Evolutionary conservation across 1,140 invertebrate genomes (phyloP), one percentile per base, ranked within the genome.

Genomic region (Mylabris phalerata): DNA sequence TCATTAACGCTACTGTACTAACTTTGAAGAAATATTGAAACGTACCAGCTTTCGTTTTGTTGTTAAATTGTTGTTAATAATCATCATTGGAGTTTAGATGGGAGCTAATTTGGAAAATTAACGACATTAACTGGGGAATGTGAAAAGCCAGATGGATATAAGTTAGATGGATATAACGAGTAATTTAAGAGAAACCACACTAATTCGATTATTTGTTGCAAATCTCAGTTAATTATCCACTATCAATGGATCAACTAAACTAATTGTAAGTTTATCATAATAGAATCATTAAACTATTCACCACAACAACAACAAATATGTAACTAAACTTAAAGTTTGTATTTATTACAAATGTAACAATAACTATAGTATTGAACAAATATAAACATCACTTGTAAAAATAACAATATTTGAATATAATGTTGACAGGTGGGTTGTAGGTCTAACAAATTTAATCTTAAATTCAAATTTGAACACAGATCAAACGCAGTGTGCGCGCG

Each of bases 361-460:
- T 49, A 48, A 44, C 50, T 59, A 61, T 50, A 55, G 59, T 60
- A 63, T 60, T 60, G 61, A 54, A 49, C 58, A 63, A 63, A 63
- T 42, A 63, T 62, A 61, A 66, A 61, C 59, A 65, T 60, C 57
- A 62, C 57, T 63, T 59, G 63, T 61, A 68, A 71, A 69, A 70
- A 71, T 68, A 69, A 70, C 66, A 70, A 71, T 70, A 71, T 71
- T 70, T 69, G 67, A 64, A 55, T 48, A 59, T 57, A 59, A 61
- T 68, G 70, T 69, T 69, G 70, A 70, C 68, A 71, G 68, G 67
- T 71, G 64, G 65, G 68, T 66, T 55, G 68, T 68, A 67, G 65
- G 61, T 69, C 67, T 65, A 71, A 70, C 70, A 70, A 71, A 71
- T 71, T 71, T 71, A 71, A 71, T 71, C 70, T 71, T 70, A 69